Evolutionary conservation across 1,140 invertebrate species (phyloP), one percentile per base, ranked within the genome.

Genomic region (Zelostemma sp.): DNA sequence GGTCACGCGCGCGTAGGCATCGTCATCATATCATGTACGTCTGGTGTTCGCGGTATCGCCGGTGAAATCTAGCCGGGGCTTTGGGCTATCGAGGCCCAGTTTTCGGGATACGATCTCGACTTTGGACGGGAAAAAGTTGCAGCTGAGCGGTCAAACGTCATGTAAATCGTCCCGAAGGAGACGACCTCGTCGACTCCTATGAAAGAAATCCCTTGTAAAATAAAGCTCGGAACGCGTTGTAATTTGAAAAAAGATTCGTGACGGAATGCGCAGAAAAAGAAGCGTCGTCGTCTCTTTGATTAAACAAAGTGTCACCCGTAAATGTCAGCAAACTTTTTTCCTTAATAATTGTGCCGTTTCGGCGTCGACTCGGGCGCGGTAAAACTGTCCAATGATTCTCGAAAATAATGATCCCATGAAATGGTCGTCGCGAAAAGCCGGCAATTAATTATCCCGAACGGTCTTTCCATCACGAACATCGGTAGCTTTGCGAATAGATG

Each of bases 1-100:
- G 31, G 58, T 66, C 67, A 73, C 72, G 72, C 67, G 45, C 67
- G 49, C 48, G 12, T 25, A 12, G n/a, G 43, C 28, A 64, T 56
- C 61, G 63, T 59, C 56, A 59, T 67, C 62, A 46, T 67, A 67
- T 67, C 56, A 43, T 58, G 45, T 49, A 33, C 33, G 41, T 50
- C 57, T 50, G 46, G 45, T 53, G 45, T 45, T 25, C 35, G 14
- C 46, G 49, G 12, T 72, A 72, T 72, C 68, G 47, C 11, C 50
- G 46, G 45, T 59, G 56, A 63, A 72, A 68, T 72, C 69, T 68
- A 60, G 47, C 59, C 55, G 43, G 11, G 31, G 53, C 35, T 54
- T 41, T 48, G 33, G 33, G 48, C 54, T 63, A 67, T 72, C 54
- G 64, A 18, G 35, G 50, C 54, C 63, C 45, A 46, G 21, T 65